Evolutionary conservation across 2,113 vertebrate genomes (phyloP).

Genomic region (Psettodes erumei): DNA sequence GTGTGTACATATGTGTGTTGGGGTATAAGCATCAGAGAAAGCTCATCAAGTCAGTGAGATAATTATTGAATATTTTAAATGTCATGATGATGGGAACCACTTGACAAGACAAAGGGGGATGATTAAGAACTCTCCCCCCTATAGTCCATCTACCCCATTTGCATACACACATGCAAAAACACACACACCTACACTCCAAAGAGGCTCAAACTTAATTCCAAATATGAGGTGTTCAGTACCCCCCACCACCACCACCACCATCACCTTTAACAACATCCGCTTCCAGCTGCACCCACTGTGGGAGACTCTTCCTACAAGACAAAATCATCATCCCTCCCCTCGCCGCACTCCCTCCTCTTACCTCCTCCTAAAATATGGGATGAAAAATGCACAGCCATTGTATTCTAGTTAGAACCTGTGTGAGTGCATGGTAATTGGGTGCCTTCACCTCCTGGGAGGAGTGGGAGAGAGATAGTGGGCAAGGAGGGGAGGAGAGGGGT

Average conservation of each 20-base stretch:
- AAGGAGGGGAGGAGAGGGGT: neutral
- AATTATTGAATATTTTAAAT: conserved; percentile 92
- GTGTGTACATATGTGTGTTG: conserved; percentile 4
- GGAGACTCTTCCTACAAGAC: conserved; percentile 66
- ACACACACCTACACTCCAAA: conserved; percentile 58
- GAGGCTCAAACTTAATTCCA: conserved; percentile 86
- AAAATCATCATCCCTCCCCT: conserved; percentile 56
- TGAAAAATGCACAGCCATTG: conserved; percentile 42
- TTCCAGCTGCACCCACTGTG: conserved; percentile 74
- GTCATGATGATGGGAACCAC: conserved; percentile 86
- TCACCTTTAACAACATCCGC: conserved; percentile 71
- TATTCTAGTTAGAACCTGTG: conserved; percentile 26
- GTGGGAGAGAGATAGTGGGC: conserved; percentile 3
- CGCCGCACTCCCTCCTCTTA: conserved; percentile 13
- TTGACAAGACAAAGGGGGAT: conserved; percentile 82
- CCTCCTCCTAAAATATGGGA: conserved; percentile 17
- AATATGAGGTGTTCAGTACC: conserved; percentile 24
- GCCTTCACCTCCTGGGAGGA: conserved; percentile 20
- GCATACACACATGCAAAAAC: conserved; percentile 25
- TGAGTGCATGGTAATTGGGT: conserved; percentile 40
- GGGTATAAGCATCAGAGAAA: conserved; percentile 55
- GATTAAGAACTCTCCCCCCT: conserved; percentile 82
- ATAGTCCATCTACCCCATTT: conserved; percentile 66
- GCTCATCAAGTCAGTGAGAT: conserved; percentile 84
- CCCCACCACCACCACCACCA: too few relatives aligned